phyloP scores from a whole-genome alignment of 1,140 invertebrate species.

The Schmidtea mediterranea region DNA sequence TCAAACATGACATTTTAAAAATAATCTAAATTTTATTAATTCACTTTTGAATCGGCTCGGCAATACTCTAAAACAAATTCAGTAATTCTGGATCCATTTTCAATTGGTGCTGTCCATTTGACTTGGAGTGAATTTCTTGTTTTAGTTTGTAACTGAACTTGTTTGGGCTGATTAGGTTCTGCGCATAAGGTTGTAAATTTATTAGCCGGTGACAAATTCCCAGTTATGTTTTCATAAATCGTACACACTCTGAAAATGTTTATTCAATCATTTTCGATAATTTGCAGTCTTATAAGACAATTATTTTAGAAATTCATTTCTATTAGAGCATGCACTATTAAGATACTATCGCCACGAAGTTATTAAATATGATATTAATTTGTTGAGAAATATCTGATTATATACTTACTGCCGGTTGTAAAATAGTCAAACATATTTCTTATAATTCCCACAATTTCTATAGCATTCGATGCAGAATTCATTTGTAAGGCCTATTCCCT shows the following conservation, averaged over 20 bases:
- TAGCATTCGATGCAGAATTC: too few relatives aligned
- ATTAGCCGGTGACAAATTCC: slow-evolving; percentile 16
- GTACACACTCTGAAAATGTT: slow-evolving; percentile 17
- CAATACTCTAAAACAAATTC: slow-evolving; percentile 52
- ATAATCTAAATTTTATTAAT: too few relatives aligned
- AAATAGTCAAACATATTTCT: too few relatives aligned
- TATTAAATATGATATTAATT: not conserved
- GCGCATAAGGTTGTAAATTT: slow-evolving; percentile 25
- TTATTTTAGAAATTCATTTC: too few relatives aligned
- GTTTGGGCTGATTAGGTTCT: slow-evolving; percentile 26
- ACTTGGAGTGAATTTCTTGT: slow-evolving; percentile 25
- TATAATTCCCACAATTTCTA: too few relatives aligned
- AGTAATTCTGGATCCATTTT: slow-evolving; percentile 48
- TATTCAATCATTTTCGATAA: slow-evolving; percentile 2
- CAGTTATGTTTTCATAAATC: slow-evolving; percentile 22
- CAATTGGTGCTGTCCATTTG: slow-evolving; percentile 33
- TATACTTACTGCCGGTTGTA: too few relatives aligned
- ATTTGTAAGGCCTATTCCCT: too few relatives aligned
- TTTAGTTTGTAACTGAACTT: slow-evolving; percentile 23
- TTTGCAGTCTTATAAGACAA: too few relatives aligned
- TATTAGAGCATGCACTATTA: too few relatives aligned
- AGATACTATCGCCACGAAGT: too few relatives aligned
- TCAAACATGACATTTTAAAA: too few relatives aligned
- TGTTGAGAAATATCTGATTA: too few relatives aligned
- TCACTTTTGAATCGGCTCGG: slow-evolving; percentile 25